Evolutionary conservation across 2,888 invertebrate species (phyloP).

Genomic region (Tenthredo scrophulariae): DNA sequence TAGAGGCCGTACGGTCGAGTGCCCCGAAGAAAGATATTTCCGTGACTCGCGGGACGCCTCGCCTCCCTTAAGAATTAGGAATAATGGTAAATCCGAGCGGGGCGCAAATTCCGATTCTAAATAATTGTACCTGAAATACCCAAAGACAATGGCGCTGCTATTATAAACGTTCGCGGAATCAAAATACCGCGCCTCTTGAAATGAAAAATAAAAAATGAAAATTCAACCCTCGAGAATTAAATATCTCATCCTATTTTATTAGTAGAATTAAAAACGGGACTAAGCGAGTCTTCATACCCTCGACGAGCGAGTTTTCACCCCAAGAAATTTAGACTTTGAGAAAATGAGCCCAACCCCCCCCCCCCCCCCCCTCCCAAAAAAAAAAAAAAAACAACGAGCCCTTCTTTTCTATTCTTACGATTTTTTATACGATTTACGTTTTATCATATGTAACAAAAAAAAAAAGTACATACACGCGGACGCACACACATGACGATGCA

Average conservation of each 20-base stretch:
- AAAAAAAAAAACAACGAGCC: not conserved
- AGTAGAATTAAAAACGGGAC: too few relatives aligned
- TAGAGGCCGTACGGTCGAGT: conserved; percentile 38
- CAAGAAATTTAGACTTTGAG: too few relatives aligned
- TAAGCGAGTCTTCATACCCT: too few relatives aligned
- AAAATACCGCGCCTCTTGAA: not conserved
- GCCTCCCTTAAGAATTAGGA: conserved; percentile 46
- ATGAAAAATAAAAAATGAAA: not conserved
- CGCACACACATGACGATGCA: too few relatives aligned
- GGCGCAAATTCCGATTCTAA: not conserved
- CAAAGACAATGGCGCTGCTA: not conserved
- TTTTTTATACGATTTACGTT: not conserved
- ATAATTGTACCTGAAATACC: not conserved
- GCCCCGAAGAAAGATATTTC: conserved; percentile 48
- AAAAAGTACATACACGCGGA: too few relatives aligned
- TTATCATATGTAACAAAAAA: too few relatives aligned
- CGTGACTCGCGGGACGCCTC: conserved; percentile 49
- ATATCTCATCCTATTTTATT: too few relatives aligned
- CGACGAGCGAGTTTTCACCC: too few relatives aligned
- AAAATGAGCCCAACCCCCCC: too few relatives aligned
- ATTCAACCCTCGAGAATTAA: too few relatives aligned
- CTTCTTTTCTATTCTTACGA: not conserved
- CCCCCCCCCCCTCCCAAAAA: too few relatives aligned
- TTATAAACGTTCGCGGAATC: too few relatives aligned
- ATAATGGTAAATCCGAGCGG: conserved; percentile 58